These are phyloP conservation scores for Melanotaenia maccullochi DNA, from an alignment of 2,797 vertebrate genomes.

Conservation along the genomic window DNA sequence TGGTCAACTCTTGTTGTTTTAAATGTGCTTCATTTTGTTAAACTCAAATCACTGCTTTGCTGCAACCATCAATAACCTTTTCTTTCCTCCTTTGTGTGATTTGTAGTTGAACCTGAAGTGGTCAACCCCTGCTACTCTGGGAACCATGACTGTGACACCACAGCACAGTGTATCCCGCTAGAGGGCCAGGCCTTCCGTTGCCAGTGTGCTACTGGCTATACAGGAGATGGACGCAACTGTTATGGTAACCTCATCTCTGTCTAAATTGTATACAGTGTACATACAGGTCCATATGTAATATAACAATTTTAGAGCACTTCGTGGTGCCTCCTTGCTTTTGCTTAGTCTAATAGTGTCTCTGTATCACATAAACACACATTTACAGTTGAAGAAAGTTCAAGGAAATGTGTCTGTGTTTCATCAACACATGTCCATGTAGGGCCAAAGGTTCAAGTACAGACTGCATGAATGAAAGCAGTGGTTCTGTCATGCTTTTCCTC, in stretches of 20 bases:
- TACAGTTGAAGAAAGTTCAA: constrained; percentile 41
- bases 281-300: neutral
- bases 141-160: constrained; percentile 87
- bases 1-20: no score
- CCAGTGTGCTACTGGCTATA: constrained; percentile 87
- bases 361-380: constrained; percentile 9
- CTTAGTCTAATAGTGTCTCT: constrained; percentile 9
- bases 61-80: neutral
- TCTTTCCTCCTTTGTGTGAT: neutral
- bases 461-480: constrained; percentile 37
- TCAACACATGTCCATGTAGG: constrained; percentile 46
- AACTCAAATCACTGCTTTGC: no score
- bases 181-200: constrained; percentile 87
- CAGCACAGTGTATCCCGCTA: constrained; percentile 86
- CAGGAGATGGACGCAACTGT: constrained; percentile 88
- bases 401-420: constrained; percentile 55
- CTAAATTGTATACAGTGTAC: neutral
- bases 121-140: constrained; percentile 89
- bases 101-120: constrained; percentile 54
- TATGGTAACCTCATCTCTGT: constrained; percentile 75
- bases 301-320: constrained; percentile 7
- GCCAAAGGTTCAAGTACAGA: constrained; percentile 24
- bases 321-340: neutral
- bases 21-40: no score
- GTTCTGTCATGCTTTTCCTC: constrained; percentile 1